Evolutionary conservation across 2,113 vertebrate genomes (phyloP), one percentile per base, ranked within the genome.

Genomic region (Hyperoodon ampullatus): DNA sequence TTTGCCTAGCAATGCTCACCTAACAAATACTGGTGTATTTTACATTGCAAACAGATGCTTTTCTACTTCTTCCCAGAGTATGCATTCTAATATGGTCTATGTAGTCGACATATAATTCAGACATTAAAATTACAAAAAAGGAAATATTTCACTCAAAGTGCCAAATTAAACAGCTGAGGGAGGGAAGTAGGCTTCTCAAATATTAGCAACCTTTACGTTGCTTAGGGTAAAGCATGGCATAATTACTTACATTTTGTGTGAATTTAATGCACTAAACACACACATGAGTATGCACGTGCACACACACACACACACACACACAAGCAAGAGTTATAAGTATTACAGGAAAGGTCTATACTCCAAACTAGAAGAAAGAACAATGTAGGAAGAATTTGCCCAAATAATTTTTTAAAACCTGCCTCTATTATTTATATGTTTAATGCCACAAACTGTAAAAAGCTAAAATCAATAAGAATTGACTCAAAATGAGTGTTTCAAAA

Each of bases 1-100:
- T 60, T 82, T 94, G 39, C n/a, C 85, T 42, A 65, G 23, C 23
- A 75, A 18, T 82, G 7, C 14, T 90, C 65, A 66, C 55, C 71
- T 94, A 74, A 94, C 68, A 92, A 26, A 85, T 60, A 72, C 5
- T 72, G 35, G 15, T 42, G 81, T 87, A 44, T 75, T 87, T 93
- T 72, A 70, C 28, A 87, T 19, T 65, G 1, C 30, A 71, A 75
- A 77, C 13, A 82, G 82, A 89, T 55, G 44, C 15, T 70, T 81
- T 90, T 42, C 44, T 55, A 47, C 26, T 84, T 83, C 39, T 55
- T 88, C 50, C 30, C 10, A 80, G 4, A 81, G 47, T 81, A 81
- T 47, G 24, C 8, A 74, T 80, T 30, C 26, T 92, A 39, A 75
- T 19, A 13, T 80, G 47, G 30, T 35, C 10, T 70, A 5, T 58